These are phyloP conservation scores for Candoia aspera DNA, from an alignment of 2,113 vertebrate species.

Conservation along the genomic window DNA sequence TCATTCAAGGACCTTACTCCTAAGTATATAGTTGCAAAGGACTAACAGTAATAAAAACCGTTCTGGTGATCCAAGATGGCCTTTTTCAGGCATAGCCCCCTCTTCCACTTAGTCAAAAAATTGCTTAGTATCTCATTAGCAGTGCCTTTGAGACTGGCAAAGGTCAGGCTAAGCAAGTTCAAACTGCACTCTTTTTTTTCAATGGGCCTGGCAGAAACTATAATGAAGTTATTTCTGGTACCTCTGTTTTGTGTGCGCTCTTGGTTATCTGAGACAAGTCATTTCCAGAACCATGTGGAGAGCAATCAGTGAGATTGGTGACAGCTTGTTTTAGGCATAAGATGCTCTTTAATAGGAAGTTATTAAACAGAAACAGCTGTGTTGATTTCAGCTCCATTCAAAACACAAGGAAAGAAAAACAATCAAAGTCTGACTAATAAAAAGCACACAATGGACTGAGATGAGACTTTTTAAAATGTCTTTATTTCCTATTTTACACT, in stretches of 20 bases:
- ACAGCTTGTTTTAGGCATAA: conserved; percentile 52
- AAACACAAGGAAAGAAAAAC: conserved; percentile 54
- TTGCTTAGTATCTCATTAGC: not conserved
- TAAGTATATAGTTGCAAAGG: not conserved
- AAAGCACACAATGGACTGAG: conserved; percentile 50
- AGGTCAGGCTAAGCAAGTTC: conserved; percentile 45
- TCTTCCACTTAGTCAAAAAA: not conserved
- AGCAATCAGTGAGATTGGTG: conserved; percentile 56
- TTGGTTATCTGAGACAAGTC: conserved; percentile 28
- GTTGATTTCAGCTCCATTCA: conserved; percentile 48
- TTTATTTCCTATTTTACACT: conserved; percentile 38
- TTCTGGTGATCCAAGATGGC: not conserved
- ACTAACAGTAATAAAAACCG: not conserved
- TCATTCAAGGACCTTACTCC: not conserved
- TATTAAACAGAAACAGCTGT: conserved; percentile 65
- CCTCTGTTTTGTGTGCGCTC: conserved; percentile 1
- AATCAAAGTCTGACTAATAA: conserved; percentile 38
- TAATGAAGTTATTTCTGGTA: conserved; percentile 19
- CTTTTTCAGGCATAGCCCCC: not conserved
- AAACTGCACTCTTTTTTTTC: conserved; percentile 35
- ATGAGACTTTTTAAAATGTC: conserved; percentile 14
- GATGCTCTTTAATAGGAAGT: conserved; percentile 58
- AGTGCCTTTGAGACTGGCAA: conserved; percentile 35
- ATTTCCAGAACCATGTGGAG: conserved; percentile 39
- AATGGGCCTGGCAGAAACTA: conserved; percentile 16